Base-by-base conservation (phyloP, 2,888 invertebrate species). In the Parnassius orleans region DNA sequence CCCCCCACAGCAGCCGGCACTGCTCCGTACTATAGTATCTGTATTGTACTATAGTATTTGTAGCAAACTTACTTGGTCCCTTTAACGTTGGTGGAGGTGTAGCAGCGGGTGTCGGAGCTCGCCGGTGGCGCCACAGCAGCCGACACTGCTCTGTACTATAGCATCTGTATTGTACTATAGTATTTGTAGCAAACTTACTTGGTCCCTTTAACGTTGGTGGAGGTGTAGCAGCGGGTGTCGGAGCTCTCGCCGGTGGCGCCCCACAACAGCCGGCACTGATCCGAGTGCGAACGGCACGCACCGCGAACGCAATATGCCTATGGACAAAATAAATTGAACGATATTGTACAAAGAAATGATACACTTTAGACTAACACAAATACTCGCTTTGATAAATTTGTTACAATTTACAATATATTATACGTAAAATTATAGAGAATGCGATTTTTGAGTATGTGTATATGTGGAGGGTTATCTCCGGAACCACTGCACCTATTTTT, bases 51-150 rank as follows among this genome's bases (percentile, higher is more conserved):
- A 19, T 19, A 19, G 15, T 24, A 24, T 24, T 24, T 24, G 24
- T 24, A 24, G 24, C 24, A 7, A 14, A 81, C 90, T 80, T 10
- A 92, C 76, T 94, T 92, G 73, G 93, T 94, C 1, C 98, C 98
- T 71, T 96, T 95, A 0, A 91, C 93, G 80, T 99, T 98, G 92
- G 95, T 79, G 61, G 70, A 95, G 58, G 93, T 92, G 80, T 98
- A 98, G 78, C 98, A 99, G 66, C 58, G 33, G 12, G 19, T 59
- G 74, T 95, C 95, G 0, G 97, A 97, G 56, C 95, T 95, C 74
- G 0, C 98, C 98, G 0, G 97, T 96, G 24, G 95, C 95, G 2
- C 99, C 99, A 99, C 56, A 99, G 92, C 55, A 98, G 92, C 63
- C 95, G 95, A 81, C 99, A 99, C 82, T 99, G 99, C 83, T 97